Evolutionary conservation across 2,888 invertebrate genomes (phyloP).

Genomic region (Myopa testacea): DNA sequence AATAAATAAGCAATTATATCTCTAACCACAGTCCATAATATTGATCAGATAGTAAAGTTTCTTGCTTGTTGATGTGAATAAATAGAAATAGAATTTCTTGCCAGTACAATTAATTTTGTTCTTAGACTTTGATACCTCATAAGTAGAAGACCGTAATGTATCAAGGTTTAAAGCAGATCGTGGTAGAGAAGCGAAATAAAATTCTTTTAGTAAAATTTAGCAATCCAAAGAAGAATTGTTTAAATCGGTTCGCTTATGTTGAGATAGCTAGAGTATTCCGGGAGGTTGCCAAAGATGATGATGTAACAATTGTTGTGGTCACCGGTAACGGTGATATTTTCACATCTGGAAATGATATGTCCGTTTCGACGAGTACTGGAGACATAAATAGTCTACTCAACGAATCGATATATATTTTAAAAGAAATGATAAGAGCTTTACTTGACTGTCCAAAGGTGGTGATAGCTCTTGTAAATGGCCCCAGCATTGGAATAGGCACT

Average conservation of each 20-base stretch:
- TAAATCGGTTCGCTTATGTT: slow-evolving; percentile 77
- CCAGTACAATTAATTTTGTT: too few relatives aligned
- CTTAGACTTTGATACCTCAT: too few relatives aligned
- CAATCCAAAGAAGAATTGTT: slow-evolving; percentile 87
- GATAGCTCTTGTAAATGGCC: slow-evolving; percentile 91
- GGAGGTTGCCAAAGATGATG: slow-evolving; percentile 76
- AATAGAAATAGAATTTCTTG: too few relatives aligned
- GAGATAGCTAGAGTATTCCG: slow-evolving; percentile 75
- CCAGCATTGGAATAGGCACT: slow-evolving; percentile 84
- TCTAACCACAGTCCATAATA: too few relatives aligned
- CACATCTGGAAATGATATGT: slow-evolving; percentile 62
- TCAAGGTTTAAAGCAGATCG: slow-evolving; percentile 51
- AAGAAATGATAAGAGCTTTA: slow-evolving; percentile 78
- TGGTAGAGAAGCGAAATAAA: slow-evolving; percentile 68
- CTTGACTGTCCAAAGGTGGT: slow-evolving; percentile 90
- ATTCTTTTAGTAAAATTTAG: slow-evolving; percentile 77
- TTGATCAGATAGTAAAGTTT: too few relatives aligned
- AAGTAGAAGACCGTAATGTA: slow-evolving; percentile 51
- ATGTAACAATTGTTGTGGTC: slow-evolving; percentile 77
- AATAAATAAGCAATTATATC: too few relatives aligned
- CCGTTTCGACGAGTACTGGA: slow-evolving; percentile 38
- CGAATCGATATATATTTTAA: slow-evolving; percentile 61
- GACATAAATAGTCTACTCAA: slow-evolving; percentile 59
- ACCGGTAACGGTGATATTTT: slow-evolving; percentile 70
- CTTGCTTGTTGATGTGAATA: too few relatives aligned